Evolutionary conservation across 2,888 invertebrate species (phyloP).

Genomic region (Agapostemon virescens): DNA sequence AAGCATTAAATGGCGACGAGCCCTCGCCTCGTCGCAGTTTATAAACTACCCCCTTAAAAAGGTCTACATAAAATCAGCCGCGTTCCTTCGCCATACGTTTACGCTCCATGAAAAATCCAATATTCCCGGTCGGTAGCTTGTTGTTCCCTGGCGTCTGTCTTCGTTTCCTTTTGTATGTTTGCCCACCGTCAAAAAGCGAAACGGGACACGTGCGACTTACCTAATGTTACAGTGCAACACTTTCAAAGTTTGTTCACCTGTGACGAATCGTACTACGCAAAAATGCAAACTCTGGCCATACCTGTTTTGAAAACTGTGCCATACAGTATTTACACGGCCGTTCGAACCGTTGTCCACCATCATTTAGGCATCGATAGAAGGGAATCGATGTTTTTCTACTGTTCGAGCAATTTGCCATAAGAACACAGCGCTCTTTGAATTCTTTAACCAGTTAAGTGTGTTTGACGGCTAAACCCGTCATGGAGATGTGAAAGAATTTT

Average conservation of each 20-base stretch:
- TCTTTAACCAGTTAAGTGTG: no score
- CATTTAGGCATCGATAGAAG: neutral
- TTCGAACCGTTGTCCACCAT: neutral
- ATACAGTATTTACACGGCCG: neutral
- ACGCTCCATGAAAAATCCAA: slow-evolving; percentile 1
- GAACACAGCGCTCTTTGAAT: neutral
- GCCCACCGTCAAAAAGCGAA: neutral
- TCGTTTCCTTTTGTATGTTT: neutral
- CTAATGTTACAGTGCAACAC: neutral
- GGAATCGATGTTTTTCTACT: neutral
- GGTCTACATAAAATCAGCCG: neutral
- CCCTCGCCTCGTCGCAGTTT: neutral
- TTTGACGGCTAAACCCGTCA: no score
- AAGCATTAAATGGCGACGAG: slow-evolving; percentile 6
- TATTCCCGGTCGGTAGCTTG: neutral
- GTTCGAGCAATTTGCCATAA: neutral
- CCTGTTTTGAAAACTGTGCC: neutral
- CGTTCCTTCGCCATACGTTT: neutral
- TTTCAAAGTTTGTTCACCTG: neutral
- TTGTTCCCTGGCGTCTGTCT: neutral
- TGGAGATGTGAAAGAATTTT: no score
- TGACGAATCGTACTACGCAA: neutral
- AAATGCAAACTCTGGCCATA: neutral
- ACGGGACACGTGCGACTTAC: neutral
- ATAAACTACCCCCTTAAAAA: slow-evolving; percentile 20